phyloP scores from a whole-genome alignment of 2,888 invertebrate genomes.

The Philereme vetulata region DNA sequence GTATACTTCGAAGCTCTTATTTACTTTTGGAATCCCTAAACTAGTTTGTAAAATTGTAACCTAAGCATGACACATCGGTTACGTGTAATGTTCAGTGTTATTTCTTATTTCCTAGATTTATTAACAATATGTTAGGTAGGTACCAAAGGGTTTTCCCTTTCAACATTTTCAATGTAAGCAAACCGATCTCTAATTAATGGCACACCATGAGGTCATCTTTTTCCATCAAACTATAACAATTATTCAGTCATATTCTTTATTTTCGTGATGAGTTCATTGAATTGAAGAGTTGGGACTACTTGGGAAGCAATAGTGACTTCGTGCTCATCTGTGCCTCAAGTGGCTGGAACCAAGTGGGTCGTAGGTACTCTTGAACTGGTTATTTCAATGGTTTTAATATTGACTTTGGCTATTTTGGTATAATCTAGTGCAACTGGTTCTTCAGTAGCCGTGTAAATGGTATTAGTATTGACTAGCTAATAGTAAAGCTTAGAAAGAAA shows the following conservation, averaged over 20 bases:
- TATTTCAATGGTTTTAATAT: neutral
- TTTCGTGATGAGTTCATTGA: conserved; percentile 2
- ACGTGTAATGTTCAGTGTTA: too few species aligned
- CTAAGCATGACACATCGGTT: too few species aligned
- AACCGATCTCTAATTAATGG: too few species aligned
- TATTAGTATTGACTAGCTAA: too few species aligned
- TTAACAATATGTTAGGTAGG: too few species aligned
- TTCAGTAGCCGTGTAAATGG: too few species aligned
- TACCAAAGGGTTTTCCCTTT: neutral
- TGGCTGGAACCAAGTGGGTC: neutral
- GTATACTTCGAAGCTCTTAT: too few species aligned
- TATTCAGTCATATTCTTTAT: neutral
- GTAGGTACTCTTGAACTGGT: neutral
- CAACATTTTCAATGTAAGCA: neutral
- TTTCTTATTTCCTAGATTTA: too few species aligned
- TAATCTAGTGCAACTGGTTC: too few species aligned
- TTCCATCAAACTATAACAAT: neutral
- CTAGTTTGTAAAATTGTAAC: too few species aligned
- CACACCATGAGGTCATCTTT: neutral
- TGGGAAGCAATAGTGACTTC: neutral
- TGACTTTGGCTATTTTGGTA: neutral
- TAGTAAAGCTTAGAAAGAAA: too few species aligned
- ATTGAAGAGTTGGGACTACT: neutral
- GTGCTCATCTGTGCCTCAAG: neutral
- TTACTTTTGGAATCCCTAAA: too few species aligned